Evolutionary conservation across 2,113 vertebrate genomes (phyloP).

Genomic region (Saimiri boliviensis): DNA sequence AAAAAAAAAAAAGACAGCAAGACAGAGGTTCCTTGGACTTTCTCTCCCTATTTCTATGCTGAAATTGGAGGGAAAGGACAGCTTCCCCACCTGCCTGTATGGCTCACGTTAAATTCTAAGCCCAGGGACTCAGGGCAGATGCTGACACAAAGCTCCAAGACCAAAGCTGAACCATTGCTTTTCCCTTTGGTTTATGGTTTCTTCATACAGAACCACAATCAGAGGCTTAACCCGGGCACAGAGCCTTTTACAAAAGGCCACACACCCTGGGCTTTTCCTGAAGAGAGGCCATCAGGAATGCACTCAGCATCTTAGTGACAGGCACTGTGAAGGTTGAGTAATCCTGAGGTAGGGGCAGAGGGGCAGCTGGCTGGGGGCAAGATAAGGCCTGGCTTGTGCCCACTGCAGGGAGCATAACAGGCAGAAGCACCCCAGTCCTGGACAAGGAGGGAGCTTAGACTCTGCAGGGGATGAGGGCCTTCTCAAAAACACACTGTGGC

Average conservation of each 20-base stretch:
- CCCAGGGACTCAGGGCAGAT: background rate
- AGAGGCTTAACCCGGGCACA: conserved; percentile 21
- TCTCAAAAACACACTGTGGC: conserved; percentile 21
- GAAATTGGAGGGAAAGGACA: background rate
- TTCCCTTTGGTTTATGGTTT: conserved; percentile 52
- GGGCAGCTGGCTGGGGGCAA: conserved; percentile 33
- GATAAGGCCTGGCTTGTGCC: background rate
- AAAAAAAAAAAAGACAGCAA: background rate
- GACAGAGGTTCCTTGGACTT: background rate
- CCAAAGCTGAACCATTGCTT: conserved; percentile 5
- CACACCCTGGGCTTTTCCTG: conserved; percentile 37
- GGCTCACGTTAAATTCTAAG: background rate
- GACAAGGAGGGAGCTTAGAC: background rate
- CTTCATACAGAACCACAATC: conserved; percentile 63
- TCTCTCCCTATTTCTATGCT: background rate
- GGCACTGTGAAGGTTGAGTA: conserved; percentile 24
- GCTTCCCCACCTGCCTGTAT: background rate
- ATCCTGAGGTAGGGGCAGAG: conserved; percentile 31
- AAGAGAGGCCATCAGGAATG: conserved; percentile 46
- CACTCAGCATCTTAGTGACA: conserved; percentile 50
- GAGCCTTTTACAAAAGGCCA: conserved; percentile 60
- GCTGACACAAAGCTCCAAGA: conserved; percentile 47
- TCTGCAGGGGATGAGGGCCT: conserved; percentile 20
- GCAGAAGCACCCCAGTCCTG: background rate
- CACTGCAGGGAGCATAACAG: background rate